These are phyloP conservation scores for Diloba caeruleocephala DNA, from an alignment of 2,888 invertebrate genomes.

Conservation along the genomic window DNA sequence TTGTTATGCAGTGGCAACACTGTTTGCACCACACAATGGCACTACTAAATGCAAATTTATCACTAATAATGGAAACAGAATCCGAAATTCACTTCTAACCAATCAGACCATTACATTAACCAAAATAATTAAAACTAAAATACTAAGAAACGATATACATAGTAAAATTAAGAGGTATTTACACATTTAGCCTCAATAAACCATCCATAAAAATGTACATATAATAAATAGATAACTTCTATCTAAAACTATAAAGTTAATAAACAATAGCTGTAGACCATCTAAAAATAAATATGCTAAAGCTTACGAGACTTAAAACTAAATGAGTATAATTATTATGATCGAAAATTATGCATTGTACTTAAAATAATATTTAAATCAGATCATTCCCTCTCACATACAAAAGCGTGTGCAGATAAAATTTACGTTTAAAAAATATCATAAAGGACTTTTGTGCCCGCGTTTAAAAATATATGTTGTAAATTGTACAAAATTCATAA, in stretches of 20 bases:
- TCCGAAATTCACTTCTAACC: conserved; percentile 57
- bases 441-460: conserved; percentile 65
- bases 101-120: conserved; percentile 54
- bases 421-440: conserved; percentile 51
- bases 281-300: conserved; percentile 82
- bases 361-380: conserved; percentile 61
- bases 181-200: conserved; percentile 84
- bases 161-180: conserved; percentile 81
- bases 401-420: conserved; percentile 53
- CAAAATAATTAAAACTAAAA: conserved; percentile 55
- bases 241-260: conserved; percentile 69
- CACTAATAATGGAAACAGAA: conserved; percentile 69
- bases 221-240: conserved; percentile 80
- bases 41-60: conserved; percentile 85
- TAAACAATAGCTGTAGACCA: conserved; percentile 60
- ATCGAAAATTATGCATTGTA: conserved; percentile 81
- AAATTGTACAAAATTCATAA: conserved; percentile 64
- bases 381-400: conserved; percentile 60
- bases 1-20: conserved; percentile 64
- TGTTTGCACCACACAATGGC: conserved; percentile 75
- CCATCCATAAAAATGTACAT: conserved; percentile 75
- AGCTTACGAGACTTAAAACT: conserved; percentile 77
- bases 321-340: conserved; percentile 87
- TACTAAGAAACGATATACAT: conserved; percentile 62
- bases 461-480: conserved; percentile 55